These are phyloP conservation scores for Triplophysa siluroides DNA, from an alignment of 2,113 vertebrate genomes.

Conservation along the genomic window DNA sequence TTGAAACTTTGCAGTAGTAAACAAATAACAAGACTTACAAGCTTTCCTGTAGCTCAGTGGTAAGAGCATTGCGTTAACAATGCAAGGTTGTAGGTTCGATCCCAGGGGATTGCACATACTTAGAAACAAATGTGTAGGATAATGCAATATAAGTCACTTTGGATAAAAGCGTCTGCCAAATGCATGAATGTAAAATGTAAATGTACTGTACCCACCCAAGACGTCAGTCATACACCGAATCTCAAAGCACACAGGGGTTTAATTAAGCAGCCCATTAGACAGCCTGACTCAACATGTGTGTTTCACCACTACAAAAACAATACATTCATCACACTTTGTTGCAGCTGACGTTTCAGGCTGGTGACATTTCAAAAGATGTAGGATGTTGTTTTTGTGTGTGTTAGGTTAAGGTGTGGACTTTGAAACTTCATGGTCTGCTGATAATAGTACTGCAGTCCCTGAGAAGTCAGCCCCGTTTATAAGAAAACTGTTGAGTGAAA, in stretches of 20 bases:
- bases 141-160: no score
- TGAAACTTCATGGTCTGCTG: constrained; percentile 45
- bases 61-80: no score
- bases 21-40: constrained; percentile 15
- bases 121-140: no score
- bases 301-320: constrained; percentile 43
- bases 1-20: neutral
- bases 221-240: neutral
- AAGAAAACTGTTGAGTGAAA: constrained; percentile 22
- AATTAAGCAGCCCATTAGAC: constrained; percentile 35
- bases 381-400: constrained; percentile 46
- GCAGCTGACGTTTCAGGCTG: constrained; percentile 45
- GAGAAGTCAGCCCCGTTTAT: constrained; percentile 7
- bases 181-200: no score
- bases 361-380: constrained; percentile 45
- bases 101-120: no score
- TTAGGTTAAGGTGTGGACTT: constrained; percentile 53
- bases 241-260: constrained; percentile 39
- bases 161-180: no score
- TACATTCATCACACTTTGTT: constrained; percentile 53
- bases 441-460: constrained; percentile 20
- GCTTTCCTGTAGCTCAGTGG: no score
- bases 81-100: no score
- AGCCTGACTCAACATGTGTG: constrained; percentile 48
- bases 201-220: constrained; percentile 30